Percentiles rank a stretch among this genome's conserved stretches.
These are phyloP conservation scores for Cephus cinctus DNA, from an alignment of 1,140 invertebrate species.

Conservation along the genomic window DNA sequence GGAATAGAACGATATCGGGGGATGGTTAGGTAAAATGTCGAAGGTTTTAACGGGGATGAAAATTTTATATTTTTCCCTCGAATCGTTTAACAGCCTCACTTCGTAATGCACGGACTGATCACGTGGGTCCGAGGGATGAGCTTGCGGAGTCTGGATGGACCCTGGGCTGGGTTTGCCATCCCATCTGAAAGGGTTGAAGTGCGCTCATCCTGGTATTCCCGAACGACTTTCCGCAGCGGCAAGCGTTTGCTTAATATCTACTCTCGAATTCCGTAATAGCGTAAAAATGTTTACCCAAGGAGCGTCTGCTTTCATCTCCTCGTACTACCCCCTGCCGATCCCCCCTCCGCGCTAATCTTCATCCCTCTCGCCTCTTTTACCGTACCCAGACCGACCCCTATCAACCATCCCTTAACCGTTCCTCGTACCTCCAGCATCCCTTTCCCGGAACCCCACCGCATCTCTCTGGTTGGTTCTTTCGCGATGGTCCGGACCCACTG, in stretches of 20 bases:
- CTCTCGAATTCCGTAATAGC: conserved; percentile 44
- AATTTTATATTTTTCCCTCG: too few relatives aligned
- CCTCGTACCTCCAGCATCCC: conserved; percentile 3
- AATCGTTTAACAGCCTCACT: too few relatives aligned
- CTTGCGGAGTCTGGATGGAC: too few relatives aligned
- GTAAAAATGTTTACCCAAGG: conserved; percentile 50
- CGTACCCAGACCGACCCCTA: conserved; percentile 4
- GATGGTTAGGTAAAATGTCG: too few relatives aligned
- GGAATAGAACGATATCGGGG: too few relatives aligned
- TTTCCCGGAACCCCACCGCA: conserved; percentile 2
- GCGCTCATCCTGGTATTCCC: too few relatives aligned
- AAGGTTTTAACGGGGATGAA: too few relatives aligned
- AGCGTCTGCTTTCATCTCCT: conserved; percentile 17
- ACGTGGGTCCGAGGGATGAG: too few relatives aligned
- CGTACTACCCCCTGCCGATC: not conserved
- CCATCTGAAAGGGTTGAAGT: too few relatives aligned
- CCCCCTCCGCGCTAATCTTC: not conserved
- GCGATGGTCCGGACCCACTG: conserved; percentile 18
- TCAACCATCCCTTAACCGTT: not conserved
- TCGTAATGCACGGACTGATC: too few relatives aligned
- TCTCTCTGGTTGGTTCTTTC: not conserved
- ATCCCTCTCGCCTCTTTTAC: conserved; percentile 1
- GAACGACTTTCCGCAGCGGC: conserved; percentile 30
- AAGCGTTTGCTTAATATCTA: conserved; percentile 45
- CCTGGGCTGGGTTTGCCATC: too few relatives aligned